Percentiles rank a stretch among this genome's conserved stretches.
These are phyloP conservation scores for Cyclophora punctaria DNA, from an alignment of 2,888 invertebrate genomes.

Conservation along the genomic window DNA sequence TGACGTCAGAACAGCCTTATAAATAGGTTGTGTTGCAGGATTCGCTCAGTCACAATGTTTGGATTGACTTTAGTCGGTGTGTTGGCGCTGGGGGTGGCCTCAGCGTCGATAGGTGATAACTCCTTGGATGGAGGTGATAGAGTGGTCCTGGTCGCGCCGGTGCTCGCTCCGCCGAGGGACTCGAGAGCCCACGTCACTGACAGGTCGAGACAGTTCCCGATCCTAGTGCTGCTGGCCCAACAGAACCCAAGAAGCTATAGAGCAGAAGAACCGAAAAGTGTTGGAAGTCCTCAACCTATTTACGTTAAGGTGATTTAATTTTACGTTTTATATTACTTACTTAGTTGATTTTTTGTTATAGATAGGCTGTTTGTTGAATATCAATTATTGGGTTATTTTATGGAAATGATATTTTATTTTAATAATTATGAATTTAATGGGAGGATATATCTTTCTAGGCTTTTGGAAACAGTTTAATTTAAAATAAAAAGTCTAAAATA, in stretches of 20 bases:
- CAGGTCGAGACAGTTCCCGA: slow-evolving; percentile 59
- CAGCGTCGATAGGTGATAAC: slow-evolving; percentile 52
- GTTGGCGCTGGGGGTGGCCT: slow-evolving; percentile 40
- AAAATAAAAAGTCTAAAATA: too few species aligned
- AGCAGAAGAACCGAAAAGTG: slow-evolving; percentile 23
- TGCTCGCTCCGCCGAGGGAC: slow-evolving; percentile 58
- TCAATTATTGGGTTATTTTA: too few species aligned
- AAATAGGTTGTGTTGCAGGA: slow-evolving; percentile 56
- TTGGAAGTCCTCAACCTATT: slow-evolving; percentile 43
- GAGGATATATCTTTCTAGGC: too few species aligned
- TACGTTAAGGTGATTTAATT: slow-evolving; percentile 61
- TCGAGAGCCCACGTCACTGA: slow-evolving; percentile 48
- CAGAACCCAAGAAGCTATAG: slow-evolving; percentile 28
- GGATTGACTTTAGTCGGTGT: slow-evolving; percentile 50
- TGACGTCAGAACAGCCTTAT: slow-evolving; percentile 62
- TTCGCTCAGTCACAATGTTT: slow-evolving; percentile 64
- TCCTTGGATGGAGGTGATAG: slow-evolving; percentile 47
- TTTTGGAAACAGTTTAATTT: too few species aligned
- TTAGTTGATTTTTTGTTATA: too few species aligned
- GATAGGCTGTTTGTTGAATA: too few species aligned
- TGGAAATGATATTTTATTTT: too few species aligned
- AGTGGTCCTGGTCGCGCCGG: slow-evolving; percentile 56
- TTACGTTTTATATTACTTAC: too few species aligned
- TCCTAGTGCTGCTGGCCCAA: slow-evolving; percentile 51
- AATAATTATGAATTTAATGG: too few species aligned